A percentile compares a stretch with the other conserved stretches of the same genome.
phyloP scores from a whole-genome alignment of 2,797 vertebrate genomes.

The Halcyon leucocephala region DNA sequence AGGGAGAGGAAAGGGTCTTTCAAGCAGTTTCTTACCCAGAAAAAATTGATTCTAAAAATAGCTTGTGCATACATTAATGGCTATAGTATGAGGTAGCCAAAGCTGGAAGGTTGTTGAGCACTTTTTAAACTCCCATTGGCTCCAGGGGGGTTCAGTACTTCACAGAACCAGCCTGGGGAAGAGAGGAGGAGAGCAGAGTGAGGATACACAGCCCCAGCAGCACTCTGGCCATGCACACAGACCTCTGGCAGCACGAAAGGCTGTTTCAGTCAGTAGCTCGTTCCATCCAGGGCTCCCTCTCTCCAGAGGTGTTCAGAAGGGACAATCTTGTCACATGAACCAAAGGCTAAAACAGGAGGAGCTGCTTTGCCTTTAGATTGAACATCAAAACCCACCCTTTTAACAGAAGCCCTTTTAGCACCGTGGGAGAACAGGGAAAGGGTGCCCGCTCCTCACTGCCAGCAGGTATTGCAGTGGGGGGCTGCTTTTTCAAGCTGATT shows the following conservation, averaged over 20 bases:
- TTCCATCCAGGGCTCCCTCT: not conserved
- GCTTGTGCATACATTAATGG: conserved; percentile 43
- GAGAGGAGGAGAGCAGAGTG: conserved; percentile 37
- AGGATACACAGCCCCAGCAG: not conserved
- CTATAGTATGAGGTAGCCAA: not conserved
- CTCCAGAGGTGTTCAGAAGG: not conserved
- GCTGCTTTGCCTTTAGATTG: not conserved
- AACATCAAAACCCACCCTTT: not conserved
- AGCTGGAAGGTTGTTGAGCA: not conserved
- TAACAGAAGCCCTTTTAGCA: not conserved
- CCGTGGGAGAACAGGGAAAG: not conserved
- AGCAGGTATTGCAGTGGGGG: not conserved
- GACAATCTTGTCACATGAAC: not conserved
- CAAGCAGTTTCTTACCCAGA: not conserved
- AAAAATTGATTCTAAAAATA: conserved; percentile 54
- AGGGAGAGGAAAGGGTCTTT: conserved; percentile 36
- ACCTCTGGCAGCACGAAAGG: not conserved
- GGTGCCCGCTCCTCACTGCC: not conserved
- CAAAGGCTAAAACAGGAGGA: not conserved
- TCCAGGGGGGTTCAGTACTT: conserved; percentile 5
- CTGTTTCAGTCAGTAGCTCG: not conserved
- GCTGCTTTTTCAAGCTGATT: not conserved
- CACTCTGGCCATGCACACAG: not conserved
- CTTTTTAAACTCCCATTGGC: not conserved
- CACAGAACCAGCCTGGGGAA: conserved; percentile 41